Base-by-base conservation (phyloP, 2,113 vertebrate genomes). In the Myotis yumanensis region DNA sequence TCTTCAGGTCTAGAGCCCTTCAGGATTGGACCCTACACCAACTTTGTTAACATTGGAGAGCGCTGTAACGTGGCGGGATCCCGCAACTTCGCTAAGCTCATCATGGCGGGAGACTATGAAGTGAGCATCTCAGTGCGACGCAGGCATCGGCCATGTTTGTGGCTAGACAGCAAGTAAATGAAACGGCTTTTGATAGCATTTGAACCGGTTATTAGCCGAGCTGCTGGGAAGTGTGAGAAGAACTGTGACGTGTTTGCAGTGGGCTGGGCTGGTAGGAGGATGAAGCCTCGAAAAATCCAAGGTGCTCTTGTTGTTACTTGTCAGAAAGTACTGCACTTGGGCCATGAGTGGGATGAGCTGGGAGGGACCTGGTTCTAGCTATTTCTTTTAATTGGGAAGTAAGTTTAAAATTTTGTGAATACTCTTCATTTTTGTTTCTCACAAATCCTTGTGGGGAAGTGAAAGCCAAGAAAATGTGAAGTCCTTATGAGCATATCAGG, bases 31-130 rank as follows among this genome's bases (percentile, higher is more conserved):
- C 99, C 99, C 0, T 99, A 99, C 95, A 99, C 99, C 91, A 99
- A 99, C 98, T 99, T 99, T 4, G 99, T 99, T 66, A 99, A 99
- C 97, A 99, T 99, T 20, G 99, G 99, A 0, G 99, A 99, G 86
- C 99, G 99, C 77, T 99, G 99, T 97, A 99, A 99, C 0, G 99
- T 99, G 82, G 99, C 99, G 2, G 99, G 99, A 86, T 99, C 99
- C 86, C 98, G 98, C 94, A 99, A 98, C 96, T 99, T 99, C 97
- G 99, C 99, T 89, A 99, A 99, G 93, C 98, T 99, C 97, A 99
- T 99, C 98, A 99, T 99, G 99, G 97, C 98, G 11, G 99, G 99
- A 96, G 98, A 99, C 97, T 99, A 99, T 88, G 99, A 99, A 98
- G 99, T 99, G 97, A 97, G 96, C 12, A 92, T 94, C 90, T 72